Evolutionary conservation across 2,888 invertebrate genomes (phyloP), one percentile per base, ranked within the genome.

Genomic region (Drosophila mimetica): DNA sequence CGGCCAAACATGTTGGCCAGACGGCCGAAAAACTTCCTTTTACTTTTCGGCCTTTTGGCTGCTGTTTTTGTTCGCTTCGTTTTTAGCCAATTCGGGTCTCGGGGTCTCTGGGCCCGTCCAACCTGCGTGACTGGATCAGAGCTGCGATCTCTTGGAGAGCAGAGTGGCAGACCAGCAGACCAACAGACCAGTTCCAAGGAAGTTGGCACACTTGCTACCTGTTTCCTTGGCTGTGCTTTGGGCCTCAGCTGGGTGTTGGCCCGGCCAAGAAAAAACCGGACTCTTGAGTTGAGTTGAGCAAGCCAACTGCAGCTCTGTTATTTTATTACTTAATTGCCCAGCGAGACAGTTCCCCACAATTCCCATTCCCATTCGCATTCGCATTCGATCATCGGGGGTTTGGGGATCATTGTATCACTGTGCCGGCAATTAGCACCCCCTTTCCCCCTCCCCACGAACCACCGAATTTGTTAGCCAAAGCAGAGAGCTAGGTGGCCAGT

Each of bases 161-260:
- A 39, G 39, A 18, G 14, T 7, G 7, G 4, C 25, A 25, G 25
- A 4, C 25, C 25, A 25, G 4, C 25, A 28, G 8, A 2, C 28
- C 28, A 30, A 11, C 58, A 28, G 54, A 70, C 76, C 76, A 74
- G 76, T 67, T 81, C 67, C 71, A 80, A 83, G 81, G 84, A 80
- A 80, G 84, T 78, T 80, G 84, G 84, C 84, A 78, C 76, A 83
- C 75, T 77, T 74, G 77, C 28, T 74, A 67, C 83, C 69, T 74
- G 81, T 83, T 83, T 80, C 71, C 76, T 67, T 78, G 58, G 58
- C 66, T 28, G 22, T n/a, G 22, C 14, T 42, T 20, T 20, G 32
- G 11, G 53, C 30, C 32, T 16, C 34, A 30, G 53, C 74, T 75
- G 78, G 74, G 81, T 81, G 81, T 78, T 81, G 77, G 69, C 77